Conservation (phyloP, 2,113 vertebrate genomes). For the Otis tarda region DNA sequence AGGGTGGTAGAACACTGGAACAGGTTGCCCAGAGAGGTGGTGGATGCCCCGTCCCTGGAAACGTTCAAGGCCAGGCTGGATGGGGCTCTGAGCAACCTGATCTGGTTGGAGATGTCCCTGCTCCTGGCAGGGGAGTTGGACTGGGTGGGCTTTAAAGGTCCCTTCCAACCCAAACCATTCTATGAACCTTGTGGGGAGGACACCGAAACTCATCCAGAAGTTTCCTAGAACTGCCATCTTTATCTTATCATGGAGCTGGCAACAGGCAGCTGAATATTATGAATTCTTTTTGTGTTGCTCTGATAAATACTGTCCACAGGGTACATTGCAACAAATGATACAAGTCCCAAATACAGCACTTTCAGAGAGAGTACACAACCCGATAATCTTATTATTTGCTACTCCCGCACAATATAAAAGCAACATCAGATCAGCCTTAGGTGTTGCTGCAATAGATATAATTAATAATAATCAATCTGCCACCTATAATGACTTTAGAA, state of each 20-base stretch:
- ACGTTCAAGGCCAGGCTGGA: no score
- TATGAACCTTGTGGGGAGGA: no score
- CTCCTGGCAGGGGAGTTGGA: no score
- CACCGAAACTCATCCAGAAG: background rate
- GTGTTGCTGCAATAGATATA: conserved; percentile 42
- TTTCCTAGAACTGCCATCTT: background rate
- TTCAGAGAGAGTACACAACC: conserved; percentile 1
- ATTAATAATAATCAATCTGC: conserved; percentile 67
- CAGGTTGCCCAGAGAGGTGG: no score
- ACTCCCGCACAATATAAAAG: conserved; percentile 35
- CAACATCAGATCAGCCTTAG: conserved; percentile 44
- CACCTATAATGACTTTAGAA: conserved; percentile 55
- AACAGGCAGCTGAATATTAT: background rate
- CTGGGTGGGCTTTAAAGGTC: no score
- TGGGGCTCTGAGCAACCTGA: no score
- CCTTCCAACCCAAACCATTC: no score
- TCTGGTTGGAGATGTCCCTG: no score
- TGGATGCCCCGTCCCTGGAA: no score
- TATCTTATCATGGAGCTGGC: background rate
- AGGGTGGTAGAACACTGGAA: no score
- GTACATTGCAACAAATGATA: conserved; percentile 32
- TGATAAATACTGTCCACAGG: conserved; percentile 46
- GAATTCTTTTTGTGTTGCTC: conserved; percentile 14
- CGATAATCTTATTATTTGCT: conserved; percentile 54
- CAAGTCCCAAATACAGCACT: conserved; percentile 18